Base-by-base conservation (phyloP, 1,140 invertebrate genomes). In the Euwallacea similis region DNA sequence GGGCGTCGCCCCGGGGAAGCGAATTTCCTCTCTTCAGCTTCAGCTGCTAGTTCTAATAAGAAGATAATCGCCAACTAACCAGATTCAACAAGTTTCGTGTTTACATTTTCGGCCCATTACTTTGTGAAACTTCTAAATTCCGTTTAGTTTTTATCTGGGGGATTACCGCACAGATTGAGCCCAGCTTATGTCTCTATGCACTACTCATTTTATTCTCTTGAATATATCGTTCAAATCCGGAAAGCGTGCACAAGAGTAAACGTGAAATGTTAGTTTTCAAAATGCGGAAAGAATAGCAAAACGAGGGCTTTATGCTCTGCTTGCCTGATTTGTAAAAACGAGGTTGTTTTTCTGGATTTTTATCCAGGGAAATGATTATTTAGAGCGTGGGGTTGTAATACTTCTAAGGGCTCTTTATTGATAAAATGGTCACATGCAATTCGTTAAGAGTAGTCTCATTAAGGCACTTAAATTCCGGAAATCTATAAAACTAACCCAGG, bases 261-360 rank as follows among this genome's bases (percentile, higher is more conserved):
- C 46, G 9, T 13, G 46, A 50, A 50, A 50, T 50, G 46, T 50
- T 50, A 50, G 46, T 50, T 50, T 50, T 50, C 9, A 50, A 50
- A 50, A 50, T 50, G 46, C 46, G 46, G 46, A 50, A 50, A 50
- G 46, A 50, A 50, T 50, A 50, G 46, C 46, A 50, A 50, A 50
- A 50, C 9, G 46, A 50, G 46, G 13, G 46, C 9, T 11, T 50
- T 50, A 11, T 50, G 46, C 46, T 50, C 46, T 11, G 9, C 9
- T 50, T 50, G 9, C 9, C 13, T 11, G 9, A 13, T 13, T 11
- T 50, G 46, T 13, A 50, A 50, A 50, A 50, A 10, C 13, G 46
- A 13, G 13, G 13, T 50, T 10, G 46, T 50, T 50, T 50, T 50
- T 1, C 46, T 13, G 46, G 13, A 10, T 13, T 50, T 50, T 50